Evolutionary conservation across 2,113 vertebrate genomes (phyloP).

Genomic region (Prunella fulvescens): DNA sequence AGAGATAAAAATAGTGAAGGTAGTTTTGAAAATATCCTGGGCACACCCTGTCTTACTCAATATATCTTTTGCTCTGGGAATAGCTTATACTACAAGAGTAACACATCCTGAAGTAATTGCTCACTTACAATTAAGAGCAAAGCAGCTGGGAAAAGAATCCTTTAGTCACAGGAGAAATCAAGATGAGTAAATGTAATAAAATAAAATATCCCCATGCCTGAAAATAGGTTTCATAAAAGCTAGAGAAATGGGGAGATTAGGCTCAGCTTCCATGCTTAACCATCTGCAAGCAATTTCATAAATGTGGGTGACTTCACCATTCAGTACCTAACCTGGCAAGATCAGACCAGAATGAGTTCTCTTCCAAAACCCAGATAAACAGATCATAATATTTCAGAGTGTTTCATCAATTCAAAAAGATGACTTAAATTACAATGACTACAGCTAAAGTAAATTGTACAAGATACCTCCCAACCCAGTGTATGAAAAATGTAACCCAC

Average conservation of each 20-base stretch:
- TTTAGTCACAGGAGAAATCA: slow-evolving; percentile 50
- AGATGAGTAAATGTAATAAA: slow-evolving; percentile 48
- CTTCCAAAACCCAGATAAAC: slow-evolving; percentile 30
- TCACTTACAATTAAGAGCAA: slow-evolving; percentile 50
- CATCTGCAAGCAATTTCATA: slow-evolving; percentile 43
- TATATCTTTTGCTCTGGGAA: slow-evolving; percentile 1
- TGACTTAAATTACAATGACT: background rate
- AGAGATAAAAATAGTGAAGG: background rate
- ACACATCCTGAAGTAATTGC: slow-evolving; percentile 56
- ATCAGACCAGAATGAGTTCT: background rate
- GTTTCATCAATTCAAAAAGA: slow-evolving; percentile 19
- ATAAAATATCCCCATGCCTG: slow-evolving; percentile 20
- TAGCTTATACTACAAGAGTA: background rate
- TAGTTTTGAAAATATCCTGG: background rate
- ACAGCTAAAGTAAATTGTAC: background rate
- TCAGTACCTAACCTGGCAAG: slow-evolving; percentile 4
- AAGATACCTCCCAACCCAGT: background rate
- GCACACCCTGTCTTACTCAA: background rate
- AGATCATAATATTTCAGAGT: slow-evolving; percentile 24
- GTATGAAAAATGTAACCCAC: background rate
- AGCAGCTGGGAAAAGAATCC: slow-evolving; percentile 6
- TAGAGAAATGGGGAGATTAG: background rate
- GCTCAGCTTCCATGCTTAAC: background rate
- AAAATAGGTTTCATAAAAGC: slow-evolving; percentile 32
- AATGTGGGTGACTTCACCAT: slow-evolving; percentile 10